Percentiles rank a stretch among this genome's conserved stretches.
Evolutionary conservation across 1,140 invertebrate species (phyloP).

Genomic region (Drosophila parabipectinata): DNA sequence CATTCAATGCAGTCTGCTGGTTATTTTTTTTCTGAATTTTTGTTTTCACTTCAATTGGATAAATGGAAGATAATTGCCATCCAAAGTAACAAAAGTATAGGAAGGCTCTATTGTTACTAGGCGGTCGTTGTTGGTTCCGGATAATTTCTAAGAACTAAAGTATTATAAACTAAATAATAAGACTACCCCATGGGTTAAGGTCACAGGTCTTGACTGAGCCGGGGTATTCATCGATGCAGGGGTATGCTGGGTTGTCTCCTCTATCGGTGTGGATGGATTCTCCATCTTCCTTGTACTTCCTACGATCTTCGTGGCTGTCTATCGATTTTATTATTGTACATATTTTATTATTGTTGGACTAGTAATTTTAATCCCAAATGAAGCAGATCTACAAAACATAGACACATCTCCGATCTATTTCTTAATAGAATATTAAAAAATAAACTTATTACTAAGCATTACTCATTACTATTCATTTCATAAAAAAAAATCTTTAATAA

Average conservation of each 20-base stretch:
- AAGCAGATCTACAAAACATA: too few species aligned
- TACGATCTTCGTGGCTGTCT: too few species aligned
- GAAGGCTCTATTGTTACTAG: conserved; percentile 39
- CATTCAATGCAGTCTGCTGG: conserved; percentile 72
- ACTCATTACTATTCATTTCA: too few species aligned
- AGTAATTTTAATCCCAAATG: too few species aligned
- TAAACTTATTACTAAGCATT: too few species aligned
- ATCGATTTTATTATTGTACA: too few species aligned
- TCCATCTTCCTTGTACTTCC: not conserved
- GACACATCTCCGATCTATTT: too few species aligned
- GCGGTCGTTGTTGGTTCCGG: conserved; percentile 10
- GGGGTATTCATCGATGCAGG: conserved; percentile 47
- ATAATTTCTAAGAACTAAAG: conserved; percentile 34
- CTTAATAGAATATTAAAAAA: too few species aligned
- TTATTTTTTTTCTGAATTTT: not conserved
- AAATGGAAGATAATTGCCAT: conserved; percentile 56
- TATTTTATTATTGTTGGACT: too few species aligned
- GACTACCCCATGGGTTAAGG: conserved; percentile 55
- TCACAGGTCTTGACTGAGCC: conserved; percentile 68
- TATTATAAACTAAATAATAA: conserved; percentile 66
- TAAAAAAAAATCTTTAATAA: not conserved
- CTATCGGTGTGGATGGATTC: conserved; percentile 16
- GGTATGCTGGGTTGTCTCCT: conserved; percentile 8
- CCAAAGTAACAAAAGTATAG: conserved; percentile 49
- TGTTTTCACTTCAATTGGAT: conserved; percentile 45